Conservation (phyloP, 2,113 vertebrate genomes). For the Tyto alba region DNA sequence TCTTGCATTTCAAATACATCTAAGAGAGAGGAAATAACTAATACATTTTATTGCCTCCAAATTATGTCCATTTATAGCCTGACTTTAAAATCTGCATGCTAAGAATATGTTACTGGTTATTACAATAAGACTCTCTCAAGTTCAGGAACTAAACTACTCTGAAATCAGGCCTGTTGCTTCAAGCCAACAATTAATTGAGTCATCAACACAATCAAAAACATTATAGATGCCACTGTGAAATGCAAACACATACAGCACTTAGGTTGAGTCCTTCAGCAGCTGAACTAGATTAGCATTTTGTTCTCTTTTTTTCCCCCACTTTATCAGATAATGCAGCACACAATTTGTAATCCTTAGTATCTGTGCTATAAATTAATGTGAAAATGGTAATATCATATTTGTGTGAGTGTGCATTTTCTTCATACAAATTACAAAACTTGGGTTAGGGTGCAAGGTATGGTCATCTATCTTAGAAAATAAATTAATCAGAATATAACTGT, state of each 20-base stretch:
- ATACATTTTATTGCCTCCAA: not conserved
- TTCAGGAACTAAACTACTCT: not conserved
- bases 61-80: not conserved
- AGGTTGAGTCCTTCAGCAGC: not conserved
- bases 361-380: not conserved
- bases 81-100: not conserved
- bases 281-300: not conserved
- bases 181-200: not conserved
- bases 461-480: not conserved
- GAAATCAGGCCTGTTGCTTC: not conserved
- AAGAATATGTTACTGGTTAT: not conserved
- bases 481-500: not conserved
- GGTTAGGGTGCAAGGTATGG: not conserved
- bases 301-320: rapidly evolving
- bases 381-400: not conserved
- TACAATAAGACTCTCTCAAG: not conserved
- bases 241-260: not conserved
- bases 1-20: not conserved
- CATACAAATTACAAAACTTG: rapidly evolving
- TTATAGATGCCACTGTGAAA: not conserved
- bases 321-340: not conserved
- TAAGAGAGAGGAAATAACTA: not conserved
- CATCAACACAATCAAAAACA: not conserved
- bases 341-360: not conserved
- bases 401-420: not conserved